These are phyloP conservation scores for Leptinotarsa juncta DNA, from an alignment of 2,888 invertebrate genomes.

Conservation along the genomic window DNA sequence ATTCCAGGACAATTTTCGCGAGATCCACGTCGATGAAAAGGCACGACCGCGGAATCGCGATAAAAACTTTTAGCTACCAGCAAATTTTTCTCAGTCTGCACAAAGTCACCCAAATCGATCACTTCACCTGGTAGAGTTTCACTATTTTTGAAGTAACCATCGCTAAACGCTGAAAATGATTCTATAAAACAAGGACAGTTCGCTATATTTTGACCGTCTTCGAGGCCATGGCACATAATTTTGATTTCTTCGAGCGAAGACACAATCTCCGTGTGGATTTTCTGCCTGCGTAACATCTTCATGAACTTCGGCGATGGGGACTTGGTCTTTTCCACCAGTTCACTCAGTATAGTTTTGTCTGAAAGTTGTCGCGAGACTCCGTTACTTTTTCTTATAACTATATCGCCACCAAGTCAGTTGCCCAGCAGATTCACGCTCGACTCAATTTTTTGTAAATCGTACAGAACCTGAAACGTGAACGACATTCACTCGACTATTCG, in stretches of 20 bases:
- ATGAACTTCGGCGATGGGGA: conserved; percentile 41
- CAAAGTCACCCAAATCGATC: conserved; percentile 44
- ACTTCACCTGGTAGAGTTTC: conserved; percentile 46
- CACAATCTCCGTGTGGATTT: conserved; percentile 47
- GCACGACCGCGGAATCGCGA: conserved; percentile 46
- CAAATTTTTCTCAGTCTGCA: conserved; percentile 48
- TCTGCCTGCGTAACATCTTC: conserved; percentile 47
- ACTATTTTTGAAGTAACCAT: conserved; percentile 56
- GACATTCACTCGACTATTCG: too few relatives aligned
- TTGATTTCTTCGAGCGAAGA: conserved; percentile 42
- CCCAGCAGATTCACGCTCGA: conserved; percentile 47
- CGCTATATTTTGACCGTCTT: conserved; percentile 12
- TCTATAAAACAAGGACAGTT: conserved; percentile 11
- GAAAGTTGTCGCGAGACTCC: conserved; percentile 38
- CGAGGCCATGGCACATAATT: conserved; percentile 32
- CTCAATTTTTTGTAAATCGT: conserved; percentile 70
- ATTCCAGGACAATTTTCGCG: not conserved
- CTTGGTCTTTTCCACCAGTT: conserved; percentile 31
- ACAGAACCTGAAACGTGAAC: conserved; percentile 65
- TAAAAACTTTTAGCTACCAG: conserved; percentile 30
- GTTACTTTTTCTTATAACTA: conserved; percentile 46
- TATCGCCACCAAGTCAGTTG: conserved; percentile 63
- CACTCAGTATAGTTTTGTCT: conserved; percentile 31
- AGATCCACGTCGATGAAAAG: conserved; percentile 40
- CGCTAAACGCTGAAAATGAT: conserved; percentile 52